phyloP scores from a whole-genome alignment of 2,113 vertebrate genomes.

The Cinclus cinclus region DNA sequence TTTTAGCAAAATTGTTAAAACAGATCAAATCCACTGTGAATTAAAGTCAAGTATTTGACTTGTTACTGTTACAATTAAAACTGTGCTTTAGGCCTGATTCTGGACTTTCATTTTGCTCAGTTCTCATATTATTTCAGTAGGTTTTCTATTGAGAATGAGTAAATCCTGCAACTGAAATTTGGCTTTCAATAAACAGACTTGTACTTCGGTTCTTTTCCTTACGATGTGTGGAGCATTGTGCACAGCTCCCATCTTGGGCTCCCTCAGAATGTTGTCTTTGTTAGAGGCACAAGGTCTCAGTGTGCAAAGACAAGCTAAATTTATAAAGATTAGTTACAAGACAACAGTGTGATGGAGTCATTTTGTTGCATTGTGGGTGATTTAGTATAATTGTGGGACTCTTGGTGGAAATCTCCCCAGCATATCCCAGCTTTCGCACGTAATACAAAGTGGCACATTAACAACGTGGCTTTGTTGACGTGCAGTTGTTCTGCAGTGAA shows the following conservation, averaged over 20 bases:
- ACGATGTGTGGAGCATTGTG: conserved; percentile 54
- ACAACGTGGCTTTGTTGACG: conserved; percentile 48
- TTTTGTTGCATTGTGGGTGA: conserved; percentile 46
- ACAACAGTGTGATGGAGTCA: conserved; percentile 9
- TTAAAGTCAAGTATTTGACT: conserved; percentile 16
- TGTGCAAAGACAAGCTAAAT: conserved; percentile 53
- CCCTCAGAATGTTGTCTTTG: conserved; percentile 53
- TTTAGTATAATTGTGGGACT: conserved; percentile 32
- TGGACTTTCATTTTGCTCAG: not conserved
- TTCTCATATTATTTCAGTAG: not conserved
- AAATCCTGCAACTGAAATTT: conserved; percentile 42
- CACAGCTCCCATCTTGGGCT: not conserved
- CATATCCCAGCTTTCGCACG: conserved; percentile 15
- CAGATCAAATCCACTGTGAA: conserved; percentile 21
- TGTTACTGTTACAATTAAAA: not conserved
- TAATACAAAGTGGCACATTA: not conserved
- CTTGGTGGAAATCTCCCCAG: conserved; percentile 50
- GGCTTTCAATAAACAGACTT: conserved; percentile 40
- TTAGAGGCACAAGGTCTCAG: conserved; percentile 40
- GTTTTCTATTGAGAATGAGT: not conserved
- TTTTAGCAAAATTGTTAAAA: conserved; percentile 13
- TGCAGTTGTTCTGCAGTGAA: conserved; percentile 21
- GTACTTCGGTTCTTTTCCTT: not conserved
- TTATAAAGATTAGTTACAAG: conserved; percentile 51
- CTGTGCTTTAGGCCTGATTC: not conserved